phyloP scores from a whole-genome alignment of 2,797 vertebrate species.

The Oophaga sylvatica region DNA sequence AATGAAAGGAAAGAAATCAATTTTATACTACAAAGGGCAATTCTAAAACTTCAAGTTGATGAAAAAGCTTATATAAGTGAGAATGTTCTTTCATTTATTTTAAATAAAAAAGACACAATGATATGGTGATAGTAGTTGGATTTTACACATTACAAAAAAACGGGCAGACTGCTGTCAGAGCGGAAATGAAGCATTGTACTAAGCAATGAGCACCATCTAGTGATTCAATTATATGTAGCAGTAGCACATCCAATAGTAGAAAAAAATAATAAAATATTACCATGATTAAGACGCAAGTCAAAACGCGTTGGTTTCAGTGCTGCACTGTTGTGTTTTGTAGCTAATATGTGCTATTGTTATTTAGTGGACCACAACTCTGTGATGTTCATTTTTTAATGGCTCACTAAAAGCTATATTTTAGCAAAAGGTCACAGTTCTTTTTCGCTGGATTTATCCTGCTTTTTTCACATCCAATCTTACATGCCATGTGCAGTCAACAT shows the following conservation, averaged over 20 bases:
- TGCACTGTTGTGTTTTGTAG: too few relatives aligned
- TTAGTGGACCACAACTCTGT: too few relatives aligned
- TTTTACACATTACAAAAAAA: conserved; percentile 5
- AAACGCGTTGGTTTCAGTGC: too few relatives aligned
- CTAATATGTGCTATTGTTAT: too few relatives aligned
- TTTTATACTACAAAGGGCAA: conserved; percentile 55
- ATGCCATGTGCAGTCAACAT: neutral
- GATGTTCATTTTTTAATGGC: too few relatives aligned
- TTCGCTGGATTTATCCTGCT: too few relatives aligned
- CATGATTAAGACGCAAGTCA: too few relatives aligned
- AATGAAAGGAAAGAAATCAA: conserved; percentile 60
- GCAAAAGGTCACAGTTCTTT: too few relatives aligned
- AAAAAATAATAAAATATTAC: too few relatives aligned
- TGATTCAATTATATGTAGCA: neutral
- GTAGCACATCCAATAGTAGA: neutral
- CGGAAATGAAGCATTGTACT: neutral
- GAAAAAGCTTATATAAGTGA: conserved; percentile 56
- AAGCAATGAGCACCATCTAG: conserved; percentile 49
- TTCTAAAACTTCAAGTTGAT: conserved; percentile 47
- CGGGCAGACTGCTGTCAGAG: neutral
- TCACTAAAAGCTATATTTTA: too few relatives aligned
- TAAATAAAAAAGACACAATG: conserved; percentile 45
- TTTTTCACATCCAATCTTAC: too few relatives aligned
- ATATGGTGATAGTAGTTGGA: neutral
- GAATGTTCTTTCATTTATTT: conserved; percentile 52